Conservation (phyloP, 2,888 invertebrate genomes). For the Abscondita cerata region DNA sequence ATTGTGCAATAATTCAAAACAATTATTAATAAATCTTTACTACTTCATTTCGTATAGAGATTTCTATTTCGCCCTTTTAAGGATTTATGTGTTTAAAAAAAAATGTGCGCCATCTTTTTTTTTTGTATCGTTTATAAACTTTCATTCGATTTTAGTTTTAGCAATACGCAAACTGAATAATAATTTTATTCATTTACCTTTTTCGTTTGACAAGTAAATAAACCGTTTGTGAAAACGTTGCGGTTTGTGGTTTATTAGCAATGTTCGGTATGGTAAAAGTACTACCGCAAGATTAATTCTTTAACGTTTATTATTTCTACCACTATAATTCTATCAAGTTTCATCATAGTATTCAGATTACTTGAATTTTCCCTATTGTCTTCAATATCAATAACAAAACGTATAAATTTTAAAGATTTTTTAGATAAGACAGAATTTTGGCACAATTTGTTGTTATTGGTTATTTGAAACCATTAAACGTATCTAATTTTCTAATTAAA, state of each 20-base stretch:
- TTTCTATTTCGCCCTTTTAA: slow-evolving; percentile 24
- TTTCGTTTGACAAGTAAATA: slow-evolving; percentile 14
- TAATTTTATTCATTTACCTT: slow-evolving; percentile 24
- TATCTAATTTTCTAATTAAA: too few species aligned
- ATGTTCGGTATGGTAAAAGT: slow-evolving; percentile 14
- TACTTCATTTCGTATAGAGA: slow-evolving; percentile 17
- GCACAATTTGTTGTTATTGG: too few species aligned
- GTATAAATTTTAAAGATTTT: too few species aligned
- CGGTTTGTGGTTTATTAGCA: slow-evolving; percentile 19
- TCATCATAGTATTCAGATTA: too few species aligned
- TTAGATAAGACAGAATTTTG: too few species aligned
- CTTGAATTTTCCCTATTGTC: too few species aligned
- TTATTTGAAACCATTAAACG: too few species aligned
- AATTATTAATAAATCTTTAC: slow-evolving; percentile 41
- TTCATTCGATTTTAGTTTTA: slow-evolving; percentile 17
- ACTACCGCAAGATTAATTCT: slow-evolving; percentile 17
- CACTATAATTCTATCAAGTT: neutral
- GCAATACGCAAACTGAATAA: slow-evolving; percentile 23
- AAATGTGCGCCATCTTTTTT: slow-evolving; percentile 13
- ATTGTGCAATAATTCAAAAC: slow-evolving; percentile 41
- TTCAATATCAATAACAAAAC: too few species aligned
- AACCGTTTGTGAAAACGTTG: slow-evolving; percentile 20
- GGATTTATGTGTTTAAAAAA: slow-evolving; percentile 15
- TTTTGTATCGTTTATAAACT: slow-evolving; percentile 16
- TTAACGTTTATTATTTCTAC: slow-evolving; percentile 3